Percentiles rank a stretch among this genome's conserved stretches.
Conservation (phyloP, 2,888 invertebrate genomes). For the Ophion slaviceki region DNA sequence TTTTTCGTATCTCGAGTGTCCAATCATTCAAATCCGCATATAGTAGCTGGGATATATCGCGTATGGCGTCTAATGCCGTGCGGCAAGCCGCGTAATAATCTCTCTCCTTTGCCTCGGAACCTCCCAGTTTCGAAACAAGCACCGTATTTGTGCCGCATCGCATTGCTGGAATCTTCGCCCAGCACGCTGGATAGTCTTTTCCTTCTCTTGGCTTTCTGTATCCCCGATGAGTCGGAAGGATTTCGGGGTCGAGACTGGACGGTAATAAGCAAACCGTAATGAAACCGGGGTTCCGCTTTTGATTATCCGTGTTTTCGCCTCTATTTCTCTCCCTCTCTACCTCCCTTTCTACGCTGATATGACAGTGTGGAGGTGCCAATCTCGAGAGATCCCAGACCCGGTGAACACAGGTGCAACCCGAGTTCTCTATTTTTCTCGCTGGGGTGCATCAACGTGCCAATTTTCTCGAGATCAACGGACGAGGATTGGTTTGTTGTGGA, state of each 20-base stretch:
- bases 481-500: slow-evolving; percentile 60
- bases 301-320: slow-evolving; percentile 60
- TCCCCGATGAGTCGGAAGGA: slow-evolving; percentile 34
- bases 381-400: slow-evolving; percentile 46
- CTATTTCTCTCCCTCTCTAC: slow-evolving; percentile 20
- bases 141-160: slow-evolving; percentile 35
- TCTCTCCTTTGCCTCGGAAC: slow-evolving; percentile 52
- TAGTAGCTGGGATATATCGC: slow-evolving; percentile 61
- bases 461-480: slow-evolving; percentile 64
- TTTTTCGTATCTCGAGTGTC: slow-evolving; percentile 67
- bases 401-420: slow-evolving; percentile 57
- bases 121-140: slow-evolving; percentile 64
- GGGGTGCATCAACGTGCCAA: slow-evolving; percentile 54
- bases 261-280: slow-evolving; percentile 66
- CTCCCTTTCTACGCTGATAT: slow-evolving; percentile 46
- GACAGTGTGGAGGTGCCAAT: slow-evolving; percentile 69
- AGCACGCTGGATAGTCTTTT: slow-evolving; percentile 11
- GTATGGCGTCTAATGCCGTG: slow-evolving; percentile 62
- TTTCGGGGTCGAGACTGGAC: slow-evolving; percentile 61
- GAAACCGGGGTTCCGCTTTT: slow-evolving; percentile 67
- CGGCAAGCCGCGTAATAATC: slow-evolving; percentile 69
- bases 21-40: slow-evolving; percentile 79
- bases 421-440: slow-evolving; percentile 17
- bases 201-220: slow-evolving; percentile 8
- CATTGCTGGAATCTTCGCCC: neutral